These are phyloP conservation scores for Polydesmus complanatus DNA, from an alignment of 2,888 invertebrate genomes.

Conservation along the genomic window DNA sequence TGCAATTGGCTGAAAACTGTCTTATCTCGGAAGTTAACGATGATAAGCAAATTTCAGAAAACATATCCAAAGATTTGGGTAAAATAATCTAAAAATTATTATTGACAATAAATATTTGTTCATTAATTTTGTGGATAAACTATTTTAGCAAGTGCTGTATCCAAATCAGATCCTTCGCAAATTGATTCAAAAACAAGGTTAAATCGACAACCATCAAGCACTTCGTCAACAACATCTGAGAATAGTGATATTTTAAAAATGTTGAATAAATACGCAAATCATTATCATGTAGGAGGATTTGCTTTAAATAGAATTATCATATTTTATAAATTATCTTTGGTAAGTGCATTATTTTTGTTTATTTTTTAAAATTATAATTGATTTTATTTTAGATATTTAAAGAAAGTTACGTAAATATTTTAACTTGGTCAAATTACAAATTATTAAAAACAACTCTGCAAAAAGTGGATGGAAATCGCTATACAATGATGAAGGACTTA, in stretches of 20 bases:
- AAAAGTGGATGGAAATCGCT: neutral
- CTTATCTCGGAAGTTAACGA: no score
- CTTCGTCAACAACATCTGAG: no score
- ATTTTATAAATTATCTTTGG: conserved; percentile 6
- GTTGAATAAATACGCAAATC: conserved; percentile 7
- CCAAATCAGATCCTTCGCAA: no score
- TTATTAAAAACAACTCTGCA: conserved; percentile 4
- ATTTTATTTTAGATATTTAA: neutral
- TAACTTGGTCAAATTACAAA: neutral
- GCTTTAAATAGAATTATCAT: conserved; percentile 6
- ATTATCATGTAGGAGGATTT: conserved; percentile 7
- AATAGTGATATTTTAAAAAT: conserved; percentile 1
- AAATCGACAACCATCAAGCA: no score
- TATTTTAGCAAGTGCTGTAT: no score
- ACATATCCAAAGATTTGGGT: no score
- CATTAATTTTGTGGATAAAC: no score
- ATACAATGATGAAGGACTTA: conserved; percentile 6
- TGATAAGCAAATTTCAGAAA: no score
- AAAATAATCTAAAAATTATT: no score
- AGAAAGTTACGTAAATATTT: neutral
- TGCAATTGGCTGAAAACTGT: conserved; percentile 16
- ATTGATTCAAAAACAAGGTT: no score
- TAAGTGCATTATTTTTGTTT: neutral
- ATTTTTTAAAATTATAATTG: neutral
- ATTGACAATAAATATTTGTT: no score